Conservation (phyloP, 1,140 invertebrate species). For the Myzus persicae region DNA sequence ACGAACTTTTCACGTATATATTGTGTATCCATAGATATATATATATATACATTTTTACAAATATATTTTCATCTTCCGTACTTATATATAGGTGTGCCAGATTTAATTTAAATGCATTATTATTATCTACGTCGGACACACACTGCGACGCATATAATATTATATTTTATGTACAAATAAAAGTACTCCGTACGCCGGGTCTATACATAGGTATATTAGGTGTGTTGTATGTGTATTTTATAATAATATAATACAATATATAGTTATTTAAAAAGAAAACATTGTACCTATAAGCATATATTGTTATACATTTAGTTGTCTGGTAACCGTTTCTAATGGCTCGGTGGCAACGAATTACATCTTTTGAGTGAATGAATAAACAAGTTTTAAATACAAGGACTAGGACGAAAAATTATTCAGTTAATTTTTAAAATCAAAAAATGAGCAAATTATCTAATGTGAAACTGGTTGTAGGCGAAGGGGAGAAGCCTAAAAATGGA, state of each 20-base stretch:
- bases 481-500: neutral
- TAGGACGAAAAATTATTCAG: neutral
- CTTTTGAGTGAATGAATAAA: neutral
- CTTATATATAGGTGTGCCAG: neutral
- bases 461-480: neutral
- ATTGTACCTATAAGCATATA: too few species aligned
- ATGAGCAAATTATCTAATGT: neutral
- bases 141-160: neutral
- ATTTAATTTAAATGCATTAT: neutral
- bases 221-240: neutral
- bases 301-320: too few species aligned
- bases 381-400: neutral
- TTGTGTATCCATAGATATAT: too few species aligned
- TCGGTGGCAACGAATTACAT: neutral
- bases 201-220: neutral
- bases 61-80: neutral
- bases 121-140: neutral
- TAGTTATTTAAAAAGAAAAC: neutral
- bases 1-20: neutral
- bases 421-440: neutral
- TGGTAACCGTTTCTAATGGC: neutral
- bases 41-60: neutral
- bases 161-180: neutral
- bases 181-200: neutral
- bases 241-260: neutral